phyloP scores from a whole-genome alignment of 37 sponge, comb jelly and placozoan genomes.

The Crambe crambe region DNA sequence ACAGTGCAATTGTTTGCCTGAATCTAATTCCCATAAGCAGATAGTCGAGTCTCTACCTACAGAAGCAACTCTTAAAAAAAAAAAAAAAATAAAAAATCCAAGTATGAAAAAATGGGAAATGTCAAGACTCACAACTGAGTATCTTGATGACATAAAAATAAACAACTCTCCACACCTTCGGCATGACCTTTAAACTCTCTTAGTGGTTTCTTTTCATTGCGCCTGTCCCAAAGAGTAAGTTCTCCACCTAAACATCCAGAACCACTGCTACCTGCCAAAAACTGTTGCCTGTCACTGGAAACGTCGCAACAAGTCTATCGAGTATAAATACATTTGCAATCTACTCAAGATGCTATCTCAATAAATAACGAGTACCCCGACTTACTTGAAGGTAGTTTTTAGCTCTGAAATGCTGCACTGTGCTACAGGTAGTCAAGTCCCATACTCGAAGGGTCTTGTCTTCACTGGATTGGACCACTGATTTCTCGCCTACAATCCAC shows the following conservation, averaged over 20 bases:
- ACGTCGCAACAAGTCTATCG: constrained; percentile 51
- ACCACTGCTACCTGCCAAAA: constrained; percentile 22
- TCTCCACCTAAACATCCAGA: constrained; percentile 14
- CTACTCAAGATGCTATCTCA: background rate
- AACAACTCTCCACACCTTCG: constrained; percentile 28
- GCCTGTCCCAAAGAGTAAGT: constrained; percentile 45
- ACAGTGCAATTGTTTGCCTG: background rate
- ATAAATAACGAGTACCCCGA: background rate
- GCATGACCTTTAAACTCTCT: constrained; percentile 40
- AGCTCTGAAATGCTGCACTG: constrained; percentile 47
- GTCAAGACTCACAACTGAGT: constrained; percentile 2
- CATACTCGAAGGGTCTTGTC: constrained; percentile 71
- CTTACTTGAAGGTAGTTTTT: constrained; percentile 44
- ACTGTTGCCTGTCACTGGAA: constrained; percentile 25
- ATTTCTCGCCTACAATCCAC: constrained; percentile 59
- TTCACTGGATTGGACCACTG: constrained; percentile 70
- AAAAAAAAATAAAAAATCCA: too few relatives aligned
- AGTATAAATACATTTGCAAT: background rate
- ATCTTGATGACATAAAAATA: constrained; percentile 6
- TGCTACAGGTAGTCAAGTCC: constrained; percentile 52
- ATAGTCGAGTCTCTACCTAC: background rate
- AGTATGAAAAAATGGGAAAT: too few relatives aligned
- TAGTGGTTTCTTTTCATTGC: constrained; percentile 36
- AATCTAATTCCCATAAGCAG: background rate
- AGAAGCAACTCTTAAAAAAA: background rate